Evolutionary conservation across 2,797 vertebrate genomes (phyloP).

Genomic region (Ciconia nigra): DNA sequence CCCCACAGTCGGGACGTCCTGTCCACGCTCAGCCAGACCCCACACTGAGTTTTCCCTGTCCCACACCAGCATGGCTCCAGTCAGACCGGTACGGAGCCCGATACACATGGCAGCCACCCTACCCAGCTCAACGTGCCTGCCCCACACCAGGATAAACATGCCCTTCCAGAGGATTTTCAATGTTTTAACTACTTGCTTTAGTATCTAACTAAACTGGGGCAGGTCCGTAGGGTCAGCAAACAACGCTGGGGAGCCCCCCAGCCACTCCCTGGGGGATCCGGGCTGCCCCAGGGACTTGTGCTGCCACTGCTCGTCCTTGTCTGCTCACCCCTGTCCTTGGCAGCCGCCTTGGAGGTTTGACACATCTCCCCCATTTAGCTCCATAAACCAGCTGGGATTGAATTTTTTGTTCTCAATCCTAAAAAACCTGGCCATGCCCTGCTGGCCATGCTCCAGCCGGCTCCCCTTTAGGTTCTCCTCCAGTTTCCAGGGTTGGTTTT

Average conservation of each 20-base stretch:
- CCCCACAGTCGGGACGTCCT: rapidly evolving
- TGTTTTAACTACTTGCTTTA: background rate
- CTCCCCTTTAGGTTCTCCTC: constrained; percentile 47
- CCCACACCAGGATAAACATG: rapidly evolving
- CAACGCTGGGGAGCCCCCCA: background rate
- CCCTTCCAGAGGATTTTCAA: background rate
- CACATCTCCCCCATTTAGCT: constrained; percentile 43
- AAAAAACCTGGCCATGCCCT: constrained; percentile 27
- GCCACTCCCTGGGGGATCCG: background rate
- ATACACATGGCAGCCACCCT: no score
- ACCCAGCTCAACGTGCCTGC: background rate
- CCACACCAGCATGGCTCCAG: background rate
- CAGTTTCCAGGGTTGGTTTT: constrained; percentile 43
- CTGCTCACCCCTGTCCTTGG: background rate
- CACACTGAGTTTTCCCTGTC: background rate
- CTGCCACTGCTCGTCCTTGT: background rate
- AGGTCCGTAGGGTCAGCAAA: background rate
- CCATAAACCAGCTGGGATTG: constrained; percentile 19
- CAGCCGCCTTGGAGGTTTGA: background rate
- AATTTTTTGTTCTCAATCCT: constrained; percentile 48
- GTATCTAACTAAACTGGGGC: rapidly evolving
- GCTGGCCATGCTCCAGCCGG: background rate
- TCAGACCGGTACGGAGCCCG: background rate
- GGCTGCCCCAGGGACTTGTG: background rate
- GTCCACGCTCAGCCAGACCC: background rate